Evolutionary conservation across 2,888 invertebrate genomes (phyloP), one percentile per base, ranked within the genome.

Genomic region (Tinea semifulvella): DNA sequence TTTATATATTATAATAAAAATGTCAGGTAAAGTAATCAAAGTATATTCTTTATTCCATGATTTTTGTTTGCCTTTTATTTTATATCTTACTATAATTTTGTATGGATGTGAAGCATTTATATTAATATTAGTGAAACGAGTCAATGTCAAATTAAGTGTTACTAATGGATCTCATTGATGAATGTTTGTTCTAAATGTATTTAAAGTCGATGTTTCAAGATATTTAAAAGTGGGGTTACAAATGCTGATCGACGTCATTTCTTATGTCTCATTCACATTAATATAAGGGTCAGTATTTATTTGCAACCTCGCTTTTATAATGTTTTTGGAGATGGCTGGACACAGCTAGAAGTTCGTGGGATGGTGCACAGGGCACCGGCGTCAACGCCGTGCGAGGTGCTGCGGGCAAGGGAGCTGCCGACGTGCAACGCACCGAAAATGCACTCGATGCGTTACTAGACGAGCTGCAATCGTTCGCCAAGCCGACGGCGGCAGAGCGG

Each of bases 361-460:
- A 66, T 71, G 73, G 69, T 74, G 69, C 63, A 59, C 75, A 79
- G 77, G 77, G 65, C 63, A 52, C 63, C 68, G 61, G 59, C 58
- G 36, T 36, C 31, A 14, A 25, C 42, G 58, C 51, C 66, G 68
- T 63, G 54, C 65, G 77, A 71, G 63, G 56, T 55, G 52, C 57
- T 49, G 54, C 57, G 53, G 51, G 53, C 51, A 60, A 65, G 50
- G 65, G 47, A 65, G 60, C 53, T 49, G 53, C 64, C 54, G 75
- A 74, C 49, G 49, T 67, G 35, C 84, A 84, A 80, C 88, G 90
- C 82, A 85, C 92, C 85, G 94, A 94, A 89, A 95, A 94, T 90
- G 93, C 94, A 88, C 93, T 95, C 91, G 95, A 95, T 89, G 93
- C 93, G 88, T 79, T 95, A 90, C 82, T 95, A 91, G 94, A 94